These are phyloP conservation scores for Pseudomyrmex sp. DNA, from an alignment of 1,140 invertebrate species.

Conservation along the genomic window DNA sequence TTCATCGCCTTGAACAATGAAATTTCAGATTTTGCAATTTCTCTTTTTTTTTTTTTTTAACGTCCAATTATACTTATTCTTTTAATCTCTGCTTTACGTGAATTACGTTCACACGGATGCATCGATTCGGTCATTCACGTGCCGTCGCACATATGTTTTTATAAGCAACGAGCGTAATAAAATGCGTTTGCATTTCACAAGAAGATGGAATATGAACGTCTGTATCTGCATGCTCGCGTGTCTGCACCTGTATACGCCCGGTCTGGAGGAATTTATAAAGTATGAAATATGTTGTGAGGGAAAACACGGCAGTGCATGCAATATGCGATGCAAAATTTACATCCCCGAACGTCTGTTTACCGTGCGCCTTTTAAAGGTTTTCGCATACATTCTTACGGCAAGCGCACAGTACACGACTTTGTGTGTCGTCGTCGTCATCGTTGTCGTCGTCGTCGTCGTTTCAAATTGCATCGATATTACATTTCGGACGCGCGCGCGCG, in stretches of 20 bases:
- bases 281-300: constrained; percentile 61
- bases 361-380: constrained; percentile 54
- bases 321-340: constrained; percentile 59
- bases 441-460: not conserved
- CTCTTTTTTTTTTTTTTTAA: not conserved
- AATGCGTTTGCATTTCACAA: constrained; percentile 41
- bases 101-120: not conserved
- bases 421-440: not conserved
- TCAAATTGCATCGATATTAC: constrained; percentile 59
- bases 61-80: not conserved
- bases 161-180: constrained; percentile 42
- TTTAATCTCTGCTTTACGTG: constrained; percentile 5
- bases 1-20: not conserved
- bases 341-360: constrained; percentile 59
- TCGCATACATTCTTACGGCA: constrained; percentile 52
- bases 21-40: not conserved
- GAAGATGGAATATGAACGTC: constrained; percentile 50
- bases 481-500: constrained; percentile 19
- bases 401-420: constrained; percentile 25
- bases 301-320: constrained; percentile 58
- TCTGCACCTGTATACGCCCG: constrained; percentile 10
- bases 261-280: constrained; percentile 56
- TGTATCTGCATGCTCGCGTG: constrained; percentile 30
- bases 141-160: constrained; percentile 21
- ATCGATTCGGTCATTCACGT: constrained; percentile 1